Evolutionary conservation across 2,888 invertebrate genomes (phyloP).

Genomic region (Sericinus montela): DNA sequence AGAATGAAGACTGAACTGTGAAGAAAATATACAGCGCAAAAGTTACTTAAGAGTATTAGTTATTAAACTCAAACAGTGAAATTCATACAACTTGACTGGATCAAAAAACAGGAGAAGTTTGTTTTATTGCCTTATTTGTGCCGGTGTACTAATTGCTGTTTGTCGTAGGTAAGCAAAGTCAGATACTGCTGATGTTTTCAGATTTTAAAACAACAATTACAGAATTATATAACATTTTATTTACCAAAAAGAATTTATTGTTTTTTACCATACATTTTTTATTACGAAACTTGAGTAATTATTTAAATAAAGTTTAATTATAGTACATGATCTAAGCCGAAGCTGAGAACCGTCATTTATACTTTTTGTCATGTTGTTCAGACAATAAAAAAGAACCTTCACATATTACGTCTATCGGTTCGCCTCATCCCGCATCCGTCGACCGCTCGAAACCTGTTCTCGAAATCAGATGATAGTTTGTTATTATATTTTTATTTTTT

Average conservation of each 20-base stretch:
- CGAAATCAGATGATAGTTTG: constrained; percentile 60
- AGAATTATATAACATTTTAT: not conserved
- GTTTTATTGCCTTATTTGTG: constrained; percentile 41
- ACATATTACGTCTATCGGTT: constrained; percentile 49
- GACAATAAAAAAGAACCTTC: constrained; percentile 48
- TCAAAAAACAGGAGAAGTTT: constrained; percentile 13
- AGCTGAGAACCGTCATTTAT: constrained; percentile 25
- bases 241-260: too few relatives aligned
- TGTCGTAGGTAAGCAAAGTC: constrained; percentile 60
- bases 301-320: not conserved
- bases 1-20: too few relatives aligned
- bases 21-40: too few relatives aligned
- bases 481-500: constrained; percentile 54
- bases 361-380: constrained; percentile 35
- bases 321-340: constrained; percentile 6
- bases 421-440: constrained; percentile 54
- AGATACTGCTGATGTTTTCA: constrained; percentile 26
- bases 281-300: too few relatives aligned
- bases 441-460: constrained; percentile 59
- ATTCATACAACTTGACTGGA: not conserved
- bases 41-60: constrained; percentile 18
- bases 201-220: constrained; percentile 18
- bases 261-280: too few relatives aligned
- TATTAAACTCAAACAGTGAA: constrained; percentile 1
- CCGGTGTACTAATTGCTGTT: constrained; percentile 64